These are phyloP conservation scores for Adoxophyes honmai DNA, from an alignment of 1,140 invertebrate genomes.

Conservation along the genomic window DNA sequence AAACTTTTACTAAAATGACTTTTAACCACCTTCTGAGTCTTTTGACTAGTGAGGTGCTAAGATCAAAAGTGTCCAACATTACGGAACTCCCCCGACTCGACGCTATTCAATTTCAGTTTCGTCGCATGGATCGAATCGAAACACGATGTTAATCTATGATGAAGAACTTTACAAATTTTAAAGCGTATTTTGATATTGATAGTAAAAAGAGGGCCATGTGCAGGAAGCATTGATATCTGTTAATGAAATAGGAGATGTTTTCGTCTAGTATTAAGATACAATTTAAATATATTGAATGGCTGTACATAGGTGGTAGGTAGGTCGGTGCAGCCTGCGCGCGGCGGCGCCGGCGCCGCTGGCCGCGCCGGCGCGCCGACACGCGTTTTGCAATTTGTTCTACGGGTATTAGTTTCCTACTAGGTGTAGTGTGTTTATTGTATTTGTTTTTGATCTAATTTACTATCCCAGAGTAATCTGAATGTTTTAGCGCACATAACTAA, in stretches of 20 bases:
- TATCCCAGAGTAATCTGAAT: slow-evolving; percentile 39
- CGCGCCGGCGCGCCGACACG: background rate
- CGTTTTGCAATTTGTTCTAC: slow-evolving; percentile 69
- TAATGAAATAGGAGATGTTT: slow-evolving; percentile 38
- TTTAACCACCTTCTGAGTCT: too few species aligned
- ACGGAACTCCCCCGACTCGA: too few species aligned
- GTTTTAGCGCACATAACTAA: slow-evolving; percentile 55
- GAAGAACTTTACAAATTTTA: slow-evolving; percentile 4
- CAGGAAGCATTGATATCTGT: slow-evolving; percentile 34
- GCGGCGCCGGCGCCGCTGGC: background rate
- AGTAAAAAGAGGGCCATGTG: slow-evolving; percentile 28
- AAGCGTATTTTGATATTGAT: slow-evolving; percentile 9
- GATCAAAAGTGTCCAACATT: too few species aligned
- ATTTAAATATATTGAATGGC: slow-evolving; percentile 45
- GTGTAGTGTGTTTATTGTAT: slow-evolving; percentile 63
- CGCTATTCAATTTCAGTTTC: background rate
- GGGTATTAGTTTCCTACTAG: slow-evolving; percentile 77
- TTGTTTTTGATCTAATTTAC: slow-evolving; percentile 57
- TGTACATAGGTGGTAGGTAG: slow-evolving; percentile 41
- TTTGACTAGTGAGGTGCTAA: too few species aligned
- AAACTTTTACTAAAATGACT: too few species aligned
- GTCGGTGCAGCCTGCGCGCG: background rate
- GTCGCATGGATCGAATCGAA: background rate
- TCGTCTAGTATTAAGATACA: slow-evolving; percentile 37
- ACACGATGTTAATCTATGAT: background rate